These are phyloP conservation scores for Dunckerocampus dactyliophorus DNA, from an alignment of 2,113 vertebrate genomes.

Conservation along the genomic window DNA sequence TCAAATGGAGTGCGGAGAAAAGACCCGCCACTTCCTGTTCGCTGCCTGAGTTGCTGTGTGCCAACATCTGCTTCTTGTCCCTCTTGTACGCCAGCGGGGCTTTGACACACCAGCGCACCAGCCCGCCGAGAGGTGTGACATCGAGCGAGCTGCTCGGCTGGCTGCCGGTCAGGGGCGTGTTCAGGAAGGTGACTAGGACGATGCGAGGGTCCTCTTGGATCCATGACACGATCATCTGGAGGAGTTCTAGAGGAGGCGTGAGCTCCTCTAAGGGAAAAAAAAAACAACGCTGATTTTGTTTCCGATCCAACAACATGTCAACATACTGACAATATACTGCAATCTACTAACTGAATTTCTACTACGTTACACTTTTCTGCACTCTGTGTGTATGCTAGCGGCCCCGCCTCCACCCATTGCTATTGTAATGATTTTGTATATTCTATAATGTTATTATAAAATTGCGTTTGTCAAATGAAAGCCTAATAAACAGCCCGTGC, in stretches of 20 bases:
- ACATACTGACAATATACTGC: too few species aligned
- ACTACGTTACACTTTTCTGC: too few species aligned
- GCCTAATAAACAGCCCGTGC: too few species aligned
- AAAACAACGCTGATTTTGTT: too few species aligned
- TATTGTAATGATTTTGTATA: too few species aligned
- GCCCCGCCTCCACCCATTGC: too few species aligned
- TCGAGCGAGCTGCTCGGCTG: conserved; percentile 87
- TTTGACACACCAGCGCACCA: conserved; percentile 93
- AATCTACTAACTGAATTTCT: too few species aligned
- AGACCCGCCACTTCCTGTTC: conserved; percentile 69
- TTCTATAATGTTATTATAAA: too few species aligned
- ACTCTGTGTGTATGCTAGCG: too few species aligned
- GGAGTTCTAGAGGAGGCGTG: conserved; percentile 85
- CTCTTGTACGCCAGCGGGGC: conserved; percentile 83
- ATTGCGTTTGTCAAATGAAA: too few species aligned
- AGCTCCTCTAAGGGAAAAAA: conserved; percentile 79
- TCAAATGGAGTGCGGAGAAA: conserved; percentile 92
- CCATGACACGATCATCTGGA: conserved; percentile 92
- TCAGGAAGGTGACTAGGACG: conserved; percentile 90
- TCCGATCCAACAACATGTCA: too few species aligned
- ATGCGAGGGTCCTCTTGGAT: conserved; percentile 89
- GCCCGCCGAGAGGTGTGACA: conserved; percentile 84
- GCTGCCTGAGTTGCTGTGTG: conserved; percentile 58
- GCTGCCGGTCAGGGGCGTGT: conserved; percentile 84
- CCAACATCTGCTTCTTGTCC: conserved; percentile 71